Evolutionary conservation across 2,797 vertebrate species (phyloP), one percentile per base, ranked within the genome.

Genomic region (Florisuga fusca): DNA sequence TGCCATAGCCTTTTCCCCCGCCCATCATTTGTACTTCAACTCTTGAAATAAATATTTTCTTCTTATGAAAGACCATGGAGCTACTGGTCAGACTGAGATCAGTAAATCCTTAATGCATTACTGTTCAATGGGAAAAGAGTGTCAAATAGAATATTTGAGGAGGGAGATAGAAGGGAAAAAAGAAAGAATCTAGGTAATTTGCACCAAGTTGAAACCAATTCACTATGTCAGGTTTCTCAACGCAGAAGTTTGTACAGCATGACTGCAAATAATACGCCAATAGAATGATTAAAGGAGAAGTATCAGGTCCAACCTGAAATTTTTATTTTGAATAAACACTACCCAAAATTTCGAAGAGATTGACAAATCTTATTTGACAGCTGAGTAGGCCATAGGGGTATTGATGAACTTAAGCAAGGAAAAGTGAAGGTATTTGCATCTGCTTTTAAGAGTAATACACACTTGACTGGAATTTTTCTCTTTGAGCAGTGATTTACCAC

Each of bases 311-410:
- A 85, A 61, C 19, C 9, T 78, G 55, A 83, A 85, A n/a, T 61
- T 68, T 93, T 85, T 85, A 34, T 92, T 89, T 84, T 33, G 58
- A 94, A 85, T 73, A 89, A 80, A 57, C 8, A 20, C 53, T 51
- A 22, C 41, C 33, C 89, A 74, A 85, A 77, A 89, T 92, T 77
- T 85, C 72, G 66, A 59, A 87, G 1, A 31, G 1, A 77, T 62
- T 76, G 76, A 72, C 53, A 83, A 53, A 83, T 82, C 33, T 80
- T 10, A 61, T 80, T 79, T 80, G 68, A 46, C 50, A 89, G 26
- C 31, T 61, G 38, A 87, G 53, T 69, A 79, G 27, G 31, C 21
- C 45, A 50, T 31, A 76, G 33, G 19, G 20, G 63, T 81, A 29
- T 12, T 86, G 43, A n/a, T 17, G 34, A 92, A 59, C 6, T 77